These are phyloP conservation scores for Solea solea DNA, from an alignment of 2,113 vertebrate species.

Conservation along the genomic window DNA sequence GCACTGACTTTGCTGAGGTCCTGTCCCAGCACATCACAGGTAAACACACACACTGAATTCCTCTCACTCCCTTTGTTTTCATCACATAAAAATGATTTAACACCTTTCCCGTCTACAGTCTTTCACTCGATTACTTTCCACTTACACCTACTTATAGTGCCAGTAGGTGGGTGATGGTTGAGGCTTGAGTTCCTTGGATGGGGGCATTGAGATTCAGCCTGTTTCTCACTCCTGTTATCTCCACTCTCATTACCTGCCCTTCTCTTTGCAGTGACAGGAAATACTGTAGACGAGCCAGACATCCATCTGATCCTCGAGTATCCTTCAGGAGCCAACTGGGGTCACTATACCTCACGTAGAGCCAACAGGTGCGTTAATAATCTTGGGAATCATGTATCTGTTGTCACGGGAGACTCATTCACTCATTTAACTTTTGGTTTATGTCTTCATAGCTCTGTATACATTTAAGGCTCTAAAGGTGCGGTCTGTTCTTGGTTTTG, in stretches of 20 bases:
- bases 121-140: no score
- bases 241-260: neutral
- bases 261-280: conserved; percentile 80
- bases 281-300: conserved; percentile 82
- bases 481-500: neutral
- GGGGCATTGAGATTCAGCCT: neutral
- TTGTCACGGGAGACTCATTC: no score
- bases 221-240: neutral
- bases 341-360: conserved; percentile 80
- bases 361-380: conserved; percentile 81
- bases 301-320: conserved; percentile 87
- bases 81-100: neutral
- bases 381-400: neutral
- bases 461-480: neutral
- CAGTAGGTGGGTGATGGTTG: no score
- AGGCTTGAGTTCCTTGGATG: no score
- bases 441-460: no score
- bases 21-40: conserved; percentile 83
- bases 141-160: no score
- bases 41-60: conserved; percentile 35
- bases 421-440: no score
- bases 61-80: no score
- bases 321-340: conserved; percentile 83
- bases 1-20: conserved; percentile 80
- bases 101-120: no score